A percentile compares a stretch with the other conserved stretches of the same genome.
These are phyloP conservation scores for Helleia helle DNA, from an alignment of 2,888 invertebrate species.

Conservation along the genomic window DNA sequence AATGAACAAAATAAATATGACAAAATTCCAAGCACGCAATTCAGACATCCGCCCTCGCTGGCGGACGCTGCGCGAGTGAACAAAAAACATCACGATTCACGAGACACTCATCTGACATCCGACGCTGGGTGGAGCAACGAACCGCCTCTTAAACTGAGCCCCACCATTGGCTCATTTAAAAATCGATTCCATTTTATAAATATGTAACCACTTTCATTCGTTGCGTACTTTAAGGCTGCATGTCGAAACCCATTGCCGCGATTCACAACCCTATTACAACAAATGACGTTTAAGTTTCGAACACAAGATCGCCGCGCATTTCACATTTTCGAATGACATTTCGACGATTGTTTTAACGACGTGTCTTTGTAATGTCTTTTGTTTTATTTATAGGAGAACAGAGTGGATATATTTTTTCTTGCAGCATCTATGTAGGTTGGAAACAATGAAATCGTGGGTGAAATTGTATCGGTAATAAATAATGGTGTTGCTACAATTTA, in stretches of 20 bases:
- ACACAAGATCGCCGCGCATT: constrained; percentile 25
- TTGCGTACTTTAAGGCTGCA: constrained; percentile 28
- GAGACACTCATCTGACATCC: constrained; percentile 60
- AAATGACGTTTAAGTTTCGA: constrained; percentile 27
- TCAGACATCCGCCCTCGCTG: constrained; percentile 34
- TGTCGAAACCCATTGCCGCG: constrained; percentile 13
- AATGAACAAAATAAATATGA: too few relatives aligned
- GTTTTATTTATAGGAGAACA: constrained; percentile 66
- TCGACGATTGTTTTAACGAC: constrained; percentile 68
- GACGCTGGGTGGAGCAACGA: constrained; percentile 51
- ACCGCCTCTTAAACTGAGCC: constrained; percentile 55
- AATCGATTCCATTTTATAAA: constrained; percentile 74
- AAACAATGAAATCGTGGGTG: constrained; percentile 60
- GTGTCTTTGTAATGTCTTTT: constrained; percentile 67
- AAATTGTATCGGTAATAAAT: constrained; percentile 69
- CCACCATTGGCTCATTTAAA: constrained; percentile 67
- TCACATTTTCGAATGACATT: constrained; percentile 28
- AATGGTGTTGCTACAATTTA: constrained; percentile 66
- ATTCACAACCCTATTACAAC: constrained; percentile 22
- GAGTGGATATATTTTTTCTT: constrained; percentile 51
- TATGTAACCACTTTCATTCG: constrained; percentile 66
- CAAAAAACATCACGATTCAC: constrained; percentile 39
- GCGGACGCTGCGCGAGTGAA: constrained; percentile 54
- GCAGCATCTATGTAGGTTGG: constrained; percentile 34
- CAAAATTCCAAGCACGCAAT: too few relatives aligned